phyloP scores from a whole-genome alignment of 2,797 vertebrate genomes.

The Clarias platycephalus region DNA sequence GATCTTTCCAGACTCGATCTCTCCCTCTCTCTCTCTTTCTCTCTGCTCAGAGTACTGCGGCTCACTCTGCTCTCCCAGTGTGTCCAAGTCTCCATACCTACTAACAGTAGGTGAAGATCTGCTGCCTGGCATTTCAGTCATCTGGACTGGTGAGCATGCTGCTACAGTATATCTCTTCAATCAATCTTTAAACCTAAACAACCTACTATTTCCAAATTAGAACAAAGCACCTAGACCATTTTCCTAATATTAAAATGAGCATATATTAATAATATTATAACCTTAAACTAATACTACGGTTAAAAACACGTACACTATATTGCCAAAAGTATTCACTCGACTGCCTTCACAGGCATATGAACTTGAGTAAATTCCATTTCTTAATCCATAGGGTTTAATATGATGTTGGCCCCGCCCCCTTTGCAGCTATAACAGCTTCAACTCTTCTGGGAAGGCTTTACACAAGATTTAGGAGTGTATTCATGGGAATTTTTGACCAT shows the following conservation, averaged over 20 bases:
- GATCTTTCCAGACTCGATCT: not conserved
- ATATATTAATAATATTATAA: too few relatives aligned
- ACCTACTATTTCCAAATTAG: not conserved
- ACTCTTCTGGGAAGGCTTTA: too few relatives aligned
- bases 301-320: not conserved
- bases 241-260: not conserved
- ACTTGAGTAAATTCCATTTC: not conserved
- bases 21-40: not conserved
- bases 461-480: too few relatives aligned
- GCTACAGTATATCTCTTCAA: not conserved
- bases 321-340: too few relatives aligned
- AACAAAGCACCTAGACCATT: not conserved
- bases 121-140: slow-evolving; percentile 76
- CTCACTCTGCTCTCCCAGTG: slow-evolving; percentile 81
- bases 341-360: too few relatives aligned
- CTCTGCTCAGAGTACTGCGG: slow-evolving; percentile 79
- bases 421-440: too few relatives aligned
- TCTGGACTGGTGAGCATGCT: slow-evolving; percentile 80
- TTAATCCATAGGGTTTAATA: not conserved
- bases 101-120: slow-evolving; percentile 81
- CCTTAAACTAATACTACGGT: not conserved
- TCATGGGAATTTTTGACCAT: too few relatives aligned
- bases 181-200: not conserved
- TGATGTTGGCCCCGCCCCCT: too few relatives aligned
- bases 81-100: slow-evolving; percentile 81